Conservation (phyloP, 2,113 vertebrate genomes). For the Platysteira castanea region DNA sequence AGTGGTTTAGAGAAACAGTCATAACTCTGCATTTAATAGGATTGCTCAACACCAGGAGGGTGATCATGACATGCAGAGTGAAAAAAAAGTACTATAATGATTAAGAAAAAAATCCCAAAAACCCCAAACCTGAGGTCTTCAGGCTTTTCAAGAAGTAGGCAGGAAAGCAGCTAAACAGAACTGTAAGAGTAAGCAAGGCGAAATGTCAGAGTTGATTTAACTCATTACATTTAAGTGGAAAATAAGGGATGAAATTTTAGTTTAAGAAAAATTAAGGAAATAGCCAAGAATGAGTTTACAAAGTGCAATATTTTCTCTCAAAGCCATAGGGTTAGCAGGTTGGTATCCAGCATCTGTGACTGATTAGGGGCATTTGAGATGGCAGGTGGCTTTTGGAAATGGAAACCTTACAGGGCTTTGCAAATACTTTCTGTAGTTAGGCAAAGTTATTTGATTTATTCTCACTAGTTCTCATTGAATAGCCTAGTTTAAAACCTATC, state of each 20-base stretch:
- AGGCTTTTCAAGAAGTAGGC: slow-evolving; percentile 42
- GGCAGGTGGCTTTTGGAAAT: slow-evolving; percentile 80
- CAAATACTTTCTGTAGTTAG: slow-evolving; percentile 71
- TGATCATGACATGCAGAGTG: neutral
- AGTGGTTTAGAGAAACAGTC: neutral
- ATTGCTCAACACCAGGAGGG: neutral
- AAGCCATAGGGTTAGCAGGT: slow-evolving; percentile 71
- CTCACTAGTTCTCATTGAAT: slow-evolving; percentile 27
- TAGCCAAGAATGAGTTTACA: slow-evolving; percentile 72
- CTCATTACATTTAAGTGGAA: slow-evolving; percentile 78
- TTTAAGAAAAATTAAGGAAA: slow-evolving; percentile 76
- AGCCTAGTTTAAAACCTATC: slow-evolving; percentile 61
- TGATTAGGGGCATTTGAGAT: slow-evolving; percentile 73
- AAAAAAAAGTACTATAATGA: neutral
- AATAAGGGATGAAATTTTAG: slow-evolving; percentile 73
- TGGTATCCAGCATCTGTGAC: slow-evolving; percentile 73
- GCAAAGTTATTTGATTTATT: slow-evolving; percentile 66
- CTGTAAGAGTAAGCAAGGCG: slow-evolving; percentile 49
- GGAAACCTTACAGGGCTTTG: slow-evolving; percentile 67
- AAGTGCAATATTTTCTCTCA: slow-evolving; percentile 76
- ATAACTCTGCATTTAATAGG: neutral
- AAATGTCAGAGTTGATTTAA: slow-evolving; percentile 70
- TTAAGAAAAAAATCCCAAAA: neutral
- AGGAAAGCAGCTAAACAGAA: slow-evolving; percentile 50
- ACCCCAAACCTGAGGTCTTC: neutral